Evolutionary conservation across 2,888 invertebrate genomes (phyloP).

Genomic region (Apamea sordens): DNA sequence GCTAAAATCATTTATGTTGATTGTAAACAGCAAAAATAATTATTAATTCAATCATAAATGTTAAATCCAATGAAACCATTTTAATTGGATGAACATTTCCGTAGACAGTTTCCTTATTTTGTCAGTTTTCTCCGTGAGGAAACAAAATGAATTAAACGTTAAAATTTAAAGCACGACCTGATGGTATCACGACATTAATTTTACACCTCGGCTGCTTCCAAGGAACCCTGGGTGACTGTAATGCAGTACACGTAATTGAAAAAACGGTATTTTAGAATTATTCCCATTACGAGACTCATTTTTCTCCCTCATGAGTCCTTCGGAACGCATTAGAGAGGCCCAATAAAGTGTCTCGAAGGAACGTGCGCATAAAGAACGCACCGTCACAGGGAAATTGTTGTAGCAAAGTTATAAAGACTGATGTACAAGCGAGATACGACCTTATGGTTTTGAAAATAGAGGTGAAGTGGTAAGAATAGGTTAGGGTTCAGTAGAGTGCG

Average conservation of each 20-base stretch:
- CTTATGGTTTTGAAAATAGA: constrained; percentile 22
- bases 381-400: constrained; percentile 69
- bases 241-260: constrained; percentile 54
- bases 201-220: not conserved
- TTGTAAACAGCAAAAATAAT: not conserved
- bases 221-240: not conserved
- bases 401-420: constrained; percentile 14
- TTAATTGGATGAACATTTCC: not conserved
- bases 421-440: constrained; percentile 25
- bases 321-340: constrained; percentile 74
- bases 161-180: not conserved
- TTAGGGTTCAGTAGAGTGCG: constrained; percentile 64
- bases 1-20: not conserved
- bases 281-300: constrained; percentile 63
- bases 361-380: constrained; percentile 73
- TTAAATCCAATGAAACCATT: not conserved
- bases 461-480: not conserved
- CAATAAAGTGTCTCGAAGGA: constrained; percentile 72
- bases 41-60: not conserved
- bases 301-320: constrained; percentile 67
- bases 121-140: not conserved
- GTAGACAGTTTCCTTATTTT: not conserved
- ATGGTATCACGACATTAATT: constrained; percentile 9
- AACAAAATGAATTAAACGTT: not conserved
- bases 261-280: constrained; percentile 62